Evolutionary conservation across 2,113 vertebrate genomes (phyloP), one percentile per base, ranked within the genome.

Genomic region (Apeltes quadracus): DNA sequence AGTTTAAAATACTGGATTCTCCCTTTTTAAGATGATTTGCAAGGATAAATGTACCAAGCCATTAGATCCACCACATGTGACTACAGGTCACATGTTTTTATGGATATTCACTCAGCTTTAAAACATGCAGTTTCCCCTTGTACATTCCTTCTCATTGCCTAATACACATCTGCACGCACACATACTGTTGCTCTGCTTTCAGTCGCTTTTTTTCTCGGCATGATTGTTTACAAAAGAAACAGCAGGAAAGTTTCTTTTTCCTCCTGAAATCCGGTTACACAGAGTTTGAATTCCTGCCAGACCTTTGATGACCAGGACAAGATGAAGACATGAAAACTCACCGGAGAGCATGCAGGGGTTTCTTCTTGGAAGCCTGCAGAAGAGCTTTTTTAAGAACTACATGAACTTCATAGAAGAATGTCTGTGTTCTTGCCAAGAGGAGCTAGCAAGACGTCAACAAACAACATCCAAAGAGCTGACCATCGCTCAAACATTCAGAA

Each of bases 261-360:
- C 80, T 72, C 71, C 82, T 62, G 66, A 85, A 91, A 91, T 91
- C 84, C 74, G 75, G 87, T 90, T 83, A 84, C 79, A 89, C 58
- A 43, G 66, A 81, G 78, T 72, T 73, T 86, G 78, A 80, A 74
- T 62, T 57, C 70, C 76, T 61, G 78, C 88, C 75, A 76, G 27
- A 20, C 44, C 86, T 77, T 64, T 74, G 46, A 76, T 72, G 70
- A 81, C 16, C 59, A 48, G 39, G 29, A 46, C 59, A 64, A 18
- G 10, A 61, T 9, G 15, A 69, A 53, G 38, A 55, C 43, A 4
- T 0, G 2, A 66, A 67, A 72, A 69, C 39, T 50, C 18, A 14
- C 13, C 13, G 58, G 61, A 83, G 72, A 81, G 79, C 14, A 63
- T 50, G 23, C 23, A 27, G 25, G n/a, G 25, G 7, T 61, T 77